A percentile compares a stretch with the other conserved stretches of the same genome.
These are phyloP conservation scores for Petrolisthes manimaculis DNA, from an alignment of 2,888 invertebrate genomes.

Conservation along the genomic window DNA sequence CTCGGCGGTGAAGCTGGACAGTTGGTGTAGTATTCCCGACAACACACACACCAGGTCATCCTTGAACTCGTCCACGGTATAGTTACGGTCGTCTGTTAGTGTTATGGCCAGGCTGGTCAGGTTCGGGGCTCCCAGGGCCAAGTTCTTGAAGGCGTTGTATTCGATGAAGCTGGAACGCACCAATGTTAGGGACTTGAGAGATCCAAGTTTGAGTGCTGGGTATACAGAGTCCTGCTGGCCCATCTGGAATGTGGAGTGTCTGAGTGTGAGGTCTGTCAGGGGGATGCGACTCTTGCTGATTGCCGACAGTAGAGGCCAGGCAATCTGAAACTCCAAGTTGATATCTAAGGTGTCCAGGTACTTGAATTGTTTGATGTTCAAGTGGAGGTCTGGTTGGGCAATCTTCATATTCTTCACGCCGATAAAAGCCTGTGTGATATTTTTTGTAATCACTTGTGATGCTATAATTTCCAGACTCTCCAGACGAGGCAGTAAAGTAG, in stretches of 20 bases:
- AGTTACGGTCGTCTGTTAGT: conserved; percentile 60
- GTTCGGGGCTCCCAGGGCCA: conserved; percentile 47
- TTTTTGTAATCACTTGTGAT: conserved; percentile 35
- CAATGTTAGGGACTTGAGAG: conserved; percentile 47
- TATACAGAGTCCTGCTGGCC: conserved; percentile 39
- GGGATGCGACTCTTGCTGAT: conserved; percentile 43
- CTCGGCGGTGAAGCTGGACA: conserved; percentile 59
- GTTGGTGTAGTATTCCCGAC: conserved; percentile 37
- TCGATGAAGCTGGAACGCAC: conserved; percentile 64
- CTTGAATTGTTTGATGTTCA: conserved; percentile 37
- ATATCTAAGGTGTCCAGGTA: conserved; percentile 53
- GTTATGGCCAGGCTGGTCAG: conserved; percentile 44
- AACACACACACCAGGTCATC: conserved; percentile 45
- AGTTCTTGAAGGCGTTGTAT: conserved; percentile 50
- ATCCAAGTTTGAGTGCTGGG: conserved; percentile 29
- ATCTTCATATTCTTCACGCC: conserved; percentile 43
- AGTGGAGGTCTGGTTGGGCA: conserved; percentile 46
- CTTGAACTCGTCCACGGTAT: conserved; percentile 58
- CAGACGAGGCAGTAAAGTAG: conserved; percentile 41
- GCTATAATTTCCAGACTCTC: conserved; percentile 51
- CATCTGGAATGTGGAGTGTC: conserved; percentile 58
- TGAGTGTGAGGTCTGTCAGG: conserved; percentile 44
- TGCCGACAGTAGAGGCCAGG: conserved; percentile 57
- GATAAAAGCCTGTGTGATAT: conserved; percentile 31
- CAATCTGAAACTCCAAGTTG: conserved; percentile 57